Conservation (phyloP, 2,888 invertebrate genomes). For the Emmelina monodactyla region DNA sequence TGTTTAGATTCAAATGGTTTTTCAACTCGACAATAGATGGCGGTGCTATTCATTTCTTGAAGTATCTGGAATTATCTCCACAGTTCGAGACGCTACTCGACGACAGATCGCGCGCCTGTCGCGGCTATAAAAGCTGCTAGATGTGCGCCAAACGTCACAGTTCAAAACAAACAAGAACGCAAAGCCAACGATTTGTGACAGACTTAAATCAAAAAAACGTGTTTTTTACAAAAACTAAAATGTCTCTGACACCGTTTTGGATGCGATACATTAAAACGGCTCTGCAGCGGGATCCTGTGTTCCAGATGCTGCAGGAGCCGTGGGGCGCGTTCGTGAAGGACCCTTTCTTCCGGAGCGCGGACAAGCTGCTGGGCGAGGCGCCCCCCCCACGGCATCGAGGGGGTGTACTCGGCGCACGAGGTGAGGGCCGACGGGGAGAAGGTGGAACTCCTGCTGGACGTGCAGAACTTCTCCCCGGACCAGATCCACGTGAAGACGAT, state of each 20-base stretch:
- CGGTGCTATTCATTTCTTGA: too few relatives aligned
- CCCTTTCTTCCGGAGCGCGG: slow-evolving; percentile 48
- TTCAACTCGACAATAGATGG: too few relatives aligned
- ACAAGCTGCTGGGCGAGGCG: slow-evolving; percentile 2
- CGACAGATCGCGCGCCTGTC: slow-evolving; percentile 27
- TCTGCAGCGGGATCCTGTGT: slow-evolving; percentile 37
- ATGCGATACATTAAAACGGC: slow-evolving; percentile 46
- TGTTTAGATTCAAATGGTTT: too few relatives aligned
- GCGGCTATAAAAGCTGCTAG: slow-evolving; percentile 32
- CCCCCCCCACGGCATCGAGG: slow-evolving; percentile 41
- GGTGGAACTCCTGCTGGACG: slow-evolving; percentile 77
- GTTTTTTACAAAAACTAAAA: slow-evolving; percentile 22
- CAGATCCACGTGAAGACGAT: slow-evolving; percentile 81
- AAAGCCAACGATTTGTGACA: slow-evolving; percentile 12
- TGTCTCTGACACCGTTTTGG: slow-evolving; percentile 56
- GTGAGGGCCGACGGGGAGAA: slow-evolving; percentile 70
- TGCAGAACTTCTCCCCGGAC: slow-evolving; percentile 79
- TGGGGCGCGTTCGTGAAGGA: slow-evolving; percentile 37
- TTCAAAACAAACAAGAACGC: slow-evolving; percentile 26
- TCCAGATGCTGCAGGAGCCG: slow-evolving; percentile 39
- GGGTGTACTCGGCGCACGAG: slow-evolving; percentile 61
- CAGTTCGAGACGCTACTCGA: slow-evolving; percentile 5
- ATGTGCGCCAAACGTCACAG: slow-evolving; percentile 20
- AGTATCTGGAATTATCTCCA: background rate
- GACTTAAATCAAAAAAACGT: slow-evolving; percentile 9